Percentiles rank a stretch among this genome's conserved stretches.
phyloP scores from a whole-genome alignment of 1,140 invertebrate species.

The Cheumatopsyche charites region DNA sequence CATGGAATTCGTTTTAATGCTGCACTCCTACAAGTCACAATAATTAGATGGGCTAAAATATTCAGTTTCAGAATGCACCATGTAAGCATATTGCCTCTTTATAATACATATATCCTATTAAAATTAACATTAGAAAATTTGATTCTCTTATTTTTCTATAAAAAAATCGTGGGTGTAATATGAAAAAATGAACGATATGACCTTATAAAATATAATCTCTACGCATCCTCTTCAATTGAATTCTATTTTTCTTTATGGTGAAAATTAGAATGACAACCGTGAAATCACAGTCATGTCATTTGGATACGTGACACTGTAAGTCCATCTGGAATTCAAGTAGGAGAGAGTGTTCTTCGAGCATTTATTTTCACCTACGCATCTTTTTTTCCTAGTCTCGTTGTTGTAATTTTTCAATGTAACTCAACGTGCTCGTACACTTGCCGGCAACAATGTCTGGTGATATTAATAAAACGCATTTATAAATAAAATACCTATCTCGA shows the following conservation, averaged over 20 bases:
- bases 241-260: neutral
- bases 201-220: neutral
- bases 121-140: no score
- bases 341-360: constrained; percentile 8
- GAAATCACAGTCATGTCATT: constrained; percentile 5
- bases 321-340: constrained; percentile 21
- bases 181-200: neutral
- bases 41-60: no score
- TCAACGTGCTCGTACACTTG: constrained; percentile 1
- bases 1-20: no score
- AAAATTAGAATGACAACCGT: constrained; percentile 2
- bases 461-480: no score
- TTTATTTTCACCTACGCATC: constrained; percentile 9
- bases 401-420: constrained; percentile 14
- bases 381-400: neutral
- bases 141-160: no score
- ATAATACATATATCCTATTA: no score
- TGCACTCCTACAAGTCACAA: no score
- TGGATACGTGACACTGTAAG: constrained; percentile 7
- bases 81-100: no score
- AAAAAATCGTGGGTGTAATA: no score
- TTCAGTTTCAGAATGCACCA: no score
- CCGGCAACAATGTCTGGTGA: no score
- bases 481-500: no score
- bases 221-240: neutral